Conservation (phyloP, 92 coral and sea anemone species). For the Phenganax marumi region DNA sequence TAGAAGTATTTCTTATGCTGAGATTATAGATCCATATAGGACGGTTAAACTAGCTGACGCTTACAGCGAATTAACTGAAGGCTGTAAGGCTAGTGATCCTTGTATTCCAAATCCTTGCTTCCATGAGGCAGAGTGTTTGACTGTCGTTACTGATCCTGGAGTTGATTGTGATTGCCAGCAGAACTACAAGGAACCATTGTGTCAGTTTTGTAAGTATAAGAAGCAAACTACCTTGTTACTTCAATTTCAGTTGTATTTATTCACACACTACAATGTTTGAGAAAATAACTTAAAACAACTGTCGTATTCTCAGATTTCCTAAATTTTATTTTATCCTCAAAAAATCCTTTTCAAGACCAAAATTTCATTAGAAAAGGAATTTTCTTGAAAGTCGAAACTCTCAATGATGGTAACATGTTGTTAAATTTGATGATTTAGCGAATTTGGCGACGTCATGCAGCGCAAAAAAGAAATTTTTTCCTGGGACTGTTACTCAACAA, state of each 20-base stretch:
- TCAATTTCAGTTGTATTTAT: too few relatives aligned
- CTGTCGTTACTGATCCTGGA: neutral
- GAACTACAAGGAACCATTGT: conserved; percentile 26
- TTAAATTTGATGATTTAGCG: conserved; percentile 9
- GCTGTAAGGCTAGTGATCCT: conserved; percentile 39
- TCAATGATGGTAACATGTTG: neutral
- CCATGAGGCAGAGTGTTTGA: conserved; percentile 29
- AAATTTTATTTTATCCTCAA: too few relatives aligned
- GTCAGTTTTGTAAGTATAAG: conserved; percentile 38
- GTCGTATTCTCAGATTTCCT: too few relatives aligned
- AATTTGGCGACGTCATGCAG: conserved; percentile 26
- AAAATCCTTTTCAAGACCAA: too few relatives aligned
- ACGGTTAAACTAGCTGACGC: neutral
- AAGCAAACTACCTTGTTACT: too few relatives aligned
- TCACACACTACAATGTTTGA: too few relatives aligned
- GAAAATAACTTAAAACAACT: too few relatives aligned
- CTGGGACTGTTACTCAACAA: neutral
- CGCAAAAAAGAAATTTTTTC: neutral
- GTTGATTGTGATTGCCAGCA: conserved; percentile 19
- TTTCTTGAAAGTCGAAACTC: too few relatives aligned
- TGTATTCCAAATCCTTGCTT: conserved; percentile 41
- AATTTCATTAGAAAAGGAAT: too few relatives aligned
- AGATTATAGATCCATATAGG: conserved; percentile 27
- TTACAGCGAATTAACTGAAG: neutral
- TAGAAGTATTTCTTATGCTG: neutral